Evolutionary conservation across 1,140 invertebrate species (phyloP).

Genomic region (Bombus waltoni): DNA sequence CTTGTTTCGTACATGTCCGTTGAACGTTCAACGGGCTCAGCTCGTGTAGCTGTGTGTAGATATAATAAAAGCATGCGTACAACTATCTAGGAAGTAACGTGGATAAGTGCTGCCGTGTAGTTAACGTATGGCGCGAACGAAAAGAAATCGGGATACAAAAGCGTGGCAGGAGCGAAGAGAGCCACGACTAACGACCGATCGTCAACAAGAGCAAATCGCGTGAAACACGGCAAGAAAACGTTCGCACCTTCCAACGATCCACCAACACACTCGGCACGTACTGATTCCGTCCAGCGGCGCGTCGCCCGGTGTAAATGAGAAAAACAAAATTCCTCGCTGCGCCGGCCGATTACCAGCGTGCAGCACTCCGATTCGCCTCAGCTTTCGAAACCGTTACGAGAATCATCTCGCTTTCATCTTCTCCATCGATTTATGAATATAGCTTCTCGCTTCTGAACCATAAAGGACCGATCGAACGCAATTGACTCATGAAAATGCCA

Average conservation of each 20-base stretch:
- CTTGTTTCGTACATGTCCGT: conserved; percentile 30
- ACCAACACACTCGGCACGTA: conserved; percentile 38
- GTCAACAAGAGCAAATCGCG: conserved; percentile 23
- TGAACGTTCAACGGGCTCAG: background rate
- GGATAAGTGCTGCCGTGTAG: background rate
- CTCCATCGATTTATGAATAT: conserved; percentile 70
- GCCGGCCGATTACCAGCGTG: background rate
- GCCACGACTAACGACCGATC: conserved; percentile 26
- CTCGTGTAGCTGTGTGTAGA: background rate
- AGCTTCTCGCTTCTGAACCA: conserved; percentile 67
- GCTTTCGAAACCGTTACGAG: background rate
- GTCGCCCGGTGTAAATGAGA: background rate
- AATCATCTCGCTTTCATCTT: conserved; percentile 42
- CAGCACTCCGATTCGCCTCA: background rate
- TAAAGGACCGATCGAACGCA: conserved; percentile 66
- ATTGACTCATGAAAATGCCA: conserved; percentile 71
- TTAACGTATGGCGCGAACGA: background rate
- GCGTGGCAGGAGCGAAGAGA: background rate
- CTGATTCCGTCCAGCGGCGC: background rate
- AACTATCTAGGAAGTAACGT: background rate
- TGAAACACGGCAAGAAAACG: conserved; percentile 23
- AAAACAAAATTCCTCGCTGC: conserved; percentile 9
- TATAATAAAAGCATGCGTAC: background rate
- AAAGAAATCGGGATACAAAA: background rate
- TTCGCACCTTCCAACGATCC: conserved; percentile 36